Evolutionary conservation across 2,888 invertebrate species (phyloP), one percentile per base, ranked within the genome.

Genomic region (Dyspetes luteomarginatus): DNA sequence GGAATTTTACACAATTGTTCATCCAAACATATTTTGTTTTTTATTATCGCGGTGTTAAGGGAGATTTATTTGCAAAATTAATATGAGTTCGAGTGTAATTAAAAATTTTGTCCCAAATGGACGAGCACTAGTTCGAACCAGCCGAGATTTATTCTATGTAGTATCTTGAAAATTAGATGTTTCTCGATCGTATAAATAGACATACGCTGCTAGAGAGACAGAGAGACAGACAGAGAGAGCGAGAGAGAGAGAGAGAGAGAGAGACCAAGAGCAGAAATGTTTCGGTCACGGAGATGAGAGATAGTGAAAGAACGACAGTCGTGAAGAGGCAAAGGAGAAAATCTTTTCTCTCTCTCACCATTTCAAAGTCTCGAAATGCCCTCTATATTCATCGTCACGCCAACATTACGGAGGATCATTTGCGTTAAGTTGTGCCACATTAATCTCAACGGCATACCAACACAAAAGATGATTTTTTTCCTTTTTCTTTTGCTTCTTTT

Each of bases 181-280:
- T 73, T 48, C 58, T 60, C 43, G 77, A 50, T 77, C 36, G 50
- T 78, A 81, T 81, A 73, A 81, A 81, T 81, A 81, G 80, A 65
- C 69, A 28, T 4, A 56, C 65, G 58, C 3, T 30, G 12, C 4
- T 9, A 52, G 48, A 48, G 48, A 48, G 17, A 19, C 62, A 55
- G 24, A 28, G 48, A 45, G 62, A 56, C 67, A 60, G 65, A 26
- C 30, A n/a, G 19, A 17, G 50, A 56, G 43, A n/a, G n/a, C n/a
- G n/a, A n/a, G n/a, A 3, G 24, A 52, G 48, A 48, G 48, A 48
- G 17, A 19, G 72, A 55, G 24, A 28, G 48, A 45, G 62, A 56
- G 60, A 60, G 65, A 26, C 30, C 19, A 15, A 17, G 50, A 56
- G 43, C 67, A 65, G 68, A 76, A 72, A 56, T 68, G 80, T 76